Percentiles rank a stretch among this genome's conserved stretches.
These are phyloP conservation scores for Tokudaia tokunoshimensis DNA, from an alignment of 2,797 vertebrate species.

Conservation along the genomic window DNA sequence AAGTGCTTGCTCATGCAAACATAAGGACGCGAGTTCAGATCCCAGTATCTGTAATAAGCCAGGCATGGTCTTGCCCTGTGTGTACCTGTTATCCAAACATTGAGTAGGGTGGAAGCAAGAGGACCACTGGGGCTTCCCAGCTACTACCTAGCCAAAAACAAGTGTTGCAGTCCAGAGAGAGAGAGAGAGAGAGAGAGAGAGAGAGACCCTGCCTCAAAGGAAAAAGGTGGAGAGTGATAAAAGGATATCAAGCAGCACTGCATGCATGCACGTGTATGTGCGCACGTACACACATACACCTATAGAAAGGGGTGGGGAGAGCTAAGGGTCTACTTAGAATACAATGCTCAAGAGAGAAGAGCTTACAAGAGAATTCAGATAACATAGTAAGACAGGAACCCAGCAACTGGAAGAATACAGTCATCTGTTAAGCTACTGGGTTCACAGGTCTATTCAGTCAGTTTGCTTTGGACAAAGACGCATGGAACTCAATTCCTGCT, in stretches of 20 bases:
- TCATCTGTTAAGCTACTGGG: background rate
- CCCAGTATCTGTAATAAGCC: background rate
- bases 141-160: background rate
- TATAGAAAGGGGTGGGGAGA: no score
- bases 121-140: background rate
- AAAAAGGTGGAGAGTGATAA: background rate
- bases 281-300: rapidly evolving
- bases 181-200: no score
- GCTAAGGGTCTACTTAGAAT: background rate
- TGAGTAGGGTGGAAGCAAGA: background rate
- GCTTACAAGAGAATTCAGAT: background rate
- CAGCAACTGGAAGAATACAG: background rate
- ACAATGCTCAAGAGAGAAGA: background rate
- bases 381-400: background rate
- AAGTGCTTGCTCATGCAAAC: background rate
- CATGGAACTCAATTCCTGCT: background rate
- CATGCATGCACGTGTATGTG: no score
- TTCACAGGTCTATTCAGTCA: background rate
- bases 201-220: background rate
- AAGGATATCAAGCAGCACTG: background rate
- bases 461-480: background rate
- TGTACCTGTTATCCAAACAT: background rate
- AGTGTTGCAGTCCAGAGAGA: no score
- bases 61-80: background rate
- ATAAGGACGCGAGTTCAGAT: background rate